Percentiles rank a stretch among this genome's conserved stretches.
Conservation (phyloP, 2,113 vertebrate species). For the Larimichthys polyactis region DNA sequence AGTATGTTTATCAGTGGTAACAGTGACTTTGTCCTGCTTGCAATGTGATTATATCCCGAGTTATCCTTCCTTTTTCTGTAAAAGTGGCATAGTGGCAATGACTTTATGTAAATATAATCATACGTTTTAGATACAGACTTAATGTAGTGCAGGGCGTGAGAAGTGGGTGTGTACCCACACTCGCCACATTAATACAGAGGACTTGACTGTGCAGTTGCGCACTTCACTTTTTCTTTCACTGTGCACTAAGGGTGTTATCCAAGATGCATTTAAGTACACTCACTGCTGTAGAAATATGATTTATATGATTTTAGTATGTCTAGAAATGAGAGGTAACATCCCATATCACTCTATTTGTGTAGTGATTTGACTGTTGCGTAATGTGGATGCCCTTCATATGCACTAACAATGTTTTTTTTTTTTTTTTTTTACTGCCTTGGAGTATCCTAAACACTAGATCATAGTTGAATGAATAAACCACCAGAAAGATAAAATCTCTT, state of each 20-base stretch:
- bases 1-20: slow-evolving; percentile 18
- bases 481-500: background rate
- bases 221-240: slow-evolving; percentile 66
- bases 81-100: background rate
- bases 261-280: background rate
- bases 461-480: background rate
- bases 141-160: slow-evolving; percentile 41
- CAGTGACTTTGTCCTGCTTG: slow-evolving; percentile 38
- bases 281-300: background rate
- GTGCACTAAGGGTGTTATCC: slow-evolving; percentile 17
- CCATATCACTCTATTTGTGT: background rate
- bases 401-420: too few species aligned
- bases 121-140: slow-evolving; percentile 3
- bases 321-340: background rate
- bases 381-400: slow-evolving; percentile 31
- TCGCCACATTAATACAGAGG: slow-evolving; percentile 62
- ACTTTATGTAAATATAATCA: slow-evolving; percentile 8
- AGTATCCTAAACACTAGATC: background rate
- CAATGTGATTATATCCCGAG: slow-evolving; percentile 4
- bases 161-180: slow-evolving; percentile 81
- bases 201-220: slow-evolving; percentile 63
- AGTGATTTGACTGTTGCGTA: slow-evolving; percentile 28
- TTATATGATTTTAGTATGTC: background rate
- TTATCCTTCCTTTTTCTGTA: background rate
- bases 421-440: background rate